phyloP scores from a whole-genome alignment of 1,140 invertebrate species.

The Zaprionus tsacasi region DNA sequence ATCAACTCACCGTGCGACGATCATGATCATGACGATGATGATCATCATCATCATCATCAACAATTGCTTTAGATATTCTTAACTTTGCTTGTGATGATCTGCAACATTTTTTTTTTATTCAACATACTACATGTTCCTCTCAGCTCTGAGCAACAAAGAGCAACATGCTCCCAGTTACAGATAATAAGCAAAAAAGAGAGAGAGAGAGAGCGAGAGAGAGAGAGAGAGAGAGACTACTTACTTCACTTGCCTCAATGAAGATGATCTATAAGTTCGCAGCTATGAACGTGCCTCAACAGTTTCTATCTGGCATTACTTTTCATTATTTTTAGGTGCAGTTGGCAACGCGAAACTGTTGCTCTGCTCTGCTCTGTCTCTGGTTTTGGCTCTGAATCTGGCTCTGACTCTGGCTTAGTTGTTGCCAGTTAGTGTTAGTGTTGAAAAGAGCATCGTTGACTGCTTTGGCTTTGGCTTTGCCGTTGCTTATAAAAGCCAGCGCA shows the following conservation, averaged over 20 bases:
- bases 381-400: conserved; percentile 9
- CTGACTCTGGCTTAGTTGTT: conserved; percentile 9
- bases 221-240: conserved; percentile 8
- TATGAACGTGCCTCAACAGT: conserved; percentile 76
- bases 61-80: conserved; percentile 24
- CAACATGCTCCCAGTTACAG: conserved; percentile 40
- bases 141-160: conserved; percentile 32
- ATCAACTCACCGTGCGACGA: conserved; percentile 18
- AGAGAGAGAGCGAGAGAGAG: conserved; percentile 14
- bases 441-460: conserved; percentile 43
- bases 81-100: conserved; percentile 56
- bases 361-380: conserved; percentile 10
- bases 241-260: conserved; percentile 40
- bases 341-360: conserved; percentile 52
- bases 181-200: conserved; percentile 19
- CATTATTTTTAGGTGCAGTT: conserved; percentile 72
- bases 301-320: conserved; percentile 41
- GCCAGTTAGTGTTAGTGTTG: conserved; percentile 19
- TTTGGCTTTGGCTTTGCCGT: conserved; percentile 35
- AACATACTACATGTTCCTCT: conserved; percentile 50
- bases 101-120: conserved; percentile 73
- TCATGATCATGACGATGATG: background rate
- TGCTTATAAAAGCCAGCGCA: conserved; percentile 83
- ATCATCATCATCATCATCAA: background rate
- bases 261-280: conserved; percentile 77